Conservation (phyloP, 1,140 invertebrate species). For the fruit fly (Drosophila melanogaster) region DNA sequence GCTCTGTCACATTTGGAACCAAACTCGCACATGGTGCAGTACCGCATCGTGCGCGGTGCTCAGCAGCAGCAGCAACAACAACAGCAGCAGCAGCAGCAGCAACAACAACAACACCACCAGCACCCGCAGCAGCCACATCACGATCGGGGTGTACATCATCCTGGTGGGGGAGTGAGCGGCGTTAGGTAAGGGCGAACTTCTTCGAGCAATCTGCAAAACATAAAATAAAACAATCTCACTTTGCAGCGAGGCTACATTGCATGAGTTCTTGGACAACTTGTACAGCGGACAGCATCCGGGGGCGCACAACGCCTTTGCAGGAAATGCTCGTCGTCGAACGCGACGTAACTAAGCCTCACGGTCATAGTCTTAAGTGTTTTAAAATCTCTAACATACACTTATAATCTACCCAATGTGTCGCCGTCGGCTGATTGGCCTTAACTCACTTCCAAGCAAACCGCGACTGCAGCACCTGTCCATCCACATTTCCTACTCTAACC, state of each 20-base stretch:
- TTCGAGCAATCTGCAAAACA: neutral
- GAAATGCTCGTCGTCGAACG: slow-evolving; percentile 68
- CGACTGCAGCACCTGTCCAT: slow-evolving; percentile 1
- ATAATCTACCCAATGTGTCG: slow-evolving; percentile 32
- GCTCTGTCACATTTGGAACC: slow-evolving; percentile 92
- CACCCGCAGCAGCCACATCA: slow-evolving; percentile 56
- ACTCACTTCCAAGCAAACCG: slow-evolving; percentile 24
- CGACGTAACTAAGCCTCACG: slow-evolving; percentile 69
- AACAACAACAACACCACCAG: slow-evolving; percentile 52
- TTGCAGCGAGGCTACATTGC: slow-evolving; percentile 77
- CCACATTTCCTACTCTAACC: slow-evolving; percentile 12
- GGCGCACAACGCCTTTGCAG: slow-evolving; percentile 63
- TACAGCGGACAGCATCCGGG: slow-evolving; percentile 83
- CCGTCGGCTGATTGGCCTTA: slow-evolving; percentile 28
- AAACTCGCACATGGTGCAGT: slow-evolving; percentile 96
- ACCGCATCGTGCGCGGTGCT: slow-evolving; percentile 93
- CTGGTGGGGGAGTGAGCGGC: slow-evolving; percentile 50
- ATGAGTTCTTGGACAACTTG: slow-evolving; percentile 83
- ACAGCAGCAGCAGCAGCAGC: slow-evolving; percentile 34
- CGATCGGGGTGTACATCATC: slow-evolving; percentile 59
- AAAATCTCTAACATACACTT: slow-evolving; percentile 72
- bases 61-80: slow-evolving; percentile 84
- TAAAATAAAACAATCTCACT: too few species aligned
- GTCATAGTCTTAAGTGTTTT: slow-evolving; percentile 68
- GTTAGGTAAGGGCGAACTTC: slow-evolving; percentile 44